These are phyloP conservation scores for Alligator mississippiensis DNA, from an alignment of 2,113 vertebrate species.

Conservation along the genomic window DNA sequence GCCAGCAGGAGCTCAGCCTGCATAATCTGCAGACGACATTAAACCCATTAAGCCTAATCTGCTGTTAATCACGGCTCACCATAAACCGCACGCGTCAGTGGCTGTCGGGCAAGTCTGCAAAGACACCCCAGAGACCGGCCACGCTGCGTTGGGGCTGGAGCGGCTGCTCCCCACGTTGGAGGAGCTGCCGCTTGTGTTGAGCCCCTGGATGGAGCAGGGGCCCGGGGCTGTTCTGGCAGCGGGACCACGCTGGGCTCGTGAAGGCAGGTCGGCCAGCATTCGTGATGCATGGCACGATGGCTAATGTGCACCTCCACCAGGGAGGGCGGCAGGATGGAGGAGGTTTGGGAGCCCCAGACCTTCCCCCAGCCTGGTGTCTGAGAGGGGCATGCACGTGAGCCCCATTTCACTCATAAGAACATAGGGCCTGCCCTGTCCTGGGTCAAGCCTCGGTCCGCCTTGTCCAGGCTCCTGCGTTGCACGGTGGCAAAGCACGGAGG, in stretches of 20 bases:
- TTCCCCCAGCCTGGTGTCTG: too few species aligned
- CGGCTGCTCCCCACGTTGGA: fast-evolving
- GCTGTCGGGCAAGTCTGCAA: neutral
- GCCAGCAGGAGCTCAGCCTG: neutral
- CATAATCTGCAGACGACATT: neutral
- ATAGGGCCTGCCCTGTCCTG: too few species aligned
- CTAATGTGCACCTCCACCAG: neutral
- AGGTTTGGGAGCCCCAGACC: neutral
- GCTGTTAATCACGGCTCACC: neutral
- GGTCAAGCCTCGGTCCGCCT: too few species aligned
- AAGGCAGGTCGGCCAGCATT: neutral
- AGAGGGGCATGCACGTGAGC: too few species aligned
- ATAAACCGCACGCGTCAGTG: neutral
- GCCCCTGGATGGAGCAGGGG: neutral
- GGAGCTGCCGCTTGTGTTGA: fast-evolving
- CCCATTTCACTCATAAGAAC: too few species aligned
- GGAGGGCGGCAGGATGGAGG: fast-evolving
- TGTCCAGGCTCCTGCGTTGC: too few species aligned
- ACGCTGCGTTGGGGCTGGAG: too few species aligned
- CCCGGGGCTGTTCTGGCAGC: fast-evolving
- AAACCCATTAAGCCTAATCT: neutral
- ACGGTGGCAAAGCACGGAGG: too few species aligned
- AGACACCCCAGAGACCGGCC: fast-evolving
- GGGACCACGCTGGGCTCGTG: neutral
- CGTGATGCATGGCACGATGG: neutral